Evolutionary conservation across 1,140 invertebrate genomes (phyloP).

Genomic region (Camponotus pennsylvanicus): DNA sequence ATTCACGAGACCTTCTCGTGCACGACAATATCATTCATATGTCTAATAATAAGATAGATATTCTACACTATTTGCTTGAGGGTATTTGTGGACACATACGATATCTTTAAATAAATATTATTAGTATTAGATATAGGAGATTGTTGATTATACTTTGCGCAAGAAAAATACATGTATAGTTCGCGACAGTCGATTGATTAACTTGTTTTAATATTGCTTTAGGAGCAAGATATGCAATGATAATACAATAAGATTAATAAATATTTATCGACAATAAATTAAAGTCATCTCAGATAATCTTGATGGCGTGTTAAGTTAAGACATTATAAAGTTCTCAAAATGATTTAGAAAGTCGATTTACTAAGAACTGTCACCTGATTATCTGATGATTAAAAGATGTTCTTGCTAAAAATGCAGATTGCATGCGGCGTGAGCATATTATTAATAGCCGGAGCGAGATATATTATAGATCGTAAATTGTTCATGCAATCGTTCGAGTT

Average conservation of each 20-base stretch:
- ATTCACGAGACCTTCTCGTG: conserved; percentile 46
- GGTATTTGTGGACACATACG: conserved; percentile 10
- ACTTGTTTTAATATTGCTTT: conserved; percentile 20
- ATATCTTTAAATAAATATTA: conserved; percentile 30
- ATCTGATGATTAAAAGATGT: neutral
- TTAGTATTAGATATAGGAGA: conserved; percentile 8
- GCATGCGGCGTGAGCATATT: neutral
- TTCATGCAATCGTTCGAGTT: conserved; percentile 4
- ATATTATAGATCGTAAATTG: conserved; percentile 50
- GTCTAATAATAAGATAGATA: neutral
- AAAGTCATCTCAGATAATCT: neutral
- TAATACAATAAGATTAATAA: neutral
- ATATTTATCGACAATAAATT: conserved; percentile 33
- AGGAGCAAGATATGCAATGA: neutral
- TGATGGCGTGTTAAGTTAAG: neutral
- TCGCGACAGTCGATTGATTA: neutral
- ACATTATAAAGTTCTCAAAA: conserved; percentile 12
- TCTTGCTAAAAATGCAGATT: conserved; percentile 31
- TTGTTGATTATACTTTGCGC: conserved; percentile 12
- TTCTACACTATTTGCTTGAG: conserved; percentile 20
- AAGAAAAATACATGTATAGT: neutral
- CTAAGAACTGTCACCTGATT: neutral
- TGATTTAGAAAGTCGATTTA: conserved; percentile 26
- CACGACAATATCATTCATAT: conserved; percentile 26
- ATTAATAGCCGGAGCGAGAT: conserved; percentile 24